Conservation (phyloP, 1,140 invertebrate genomes). For the Aphidius ervi region DNA sequence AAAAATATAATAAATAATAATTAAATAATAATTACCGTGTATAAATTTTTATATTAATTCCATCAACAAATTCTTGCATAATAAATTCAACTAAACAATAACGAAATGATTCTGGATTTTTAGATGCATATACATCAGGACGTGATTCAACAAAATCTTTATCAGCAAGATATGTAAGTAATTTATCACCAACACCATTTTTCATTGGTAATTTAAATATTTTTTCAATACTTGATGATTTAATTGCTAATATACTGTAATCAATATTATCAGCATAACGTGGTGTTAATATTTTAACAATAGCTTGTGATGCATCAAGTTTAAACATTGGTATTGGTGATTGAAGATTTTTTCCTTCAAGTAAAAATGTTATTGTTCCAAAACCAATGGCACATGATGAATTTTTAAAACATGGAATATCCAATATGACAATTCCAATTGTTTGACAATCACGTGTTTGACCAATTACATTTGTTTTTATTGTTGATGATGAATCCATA, state of each 20-base stretch:
- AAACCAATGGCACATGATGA: slow-evolving; percentile 24
- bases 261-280: slow-evolving; percentile 22
- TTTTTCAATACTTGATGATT: slow-evolving; percentile 35
- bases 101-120: slow-evolving; percentile 27
- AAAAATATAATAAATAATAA: background rate
- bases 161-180: slow-evolving; percentile 30
- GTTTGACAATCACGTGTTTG: slow-evolving; percentile 20
- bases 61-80: slow-evolving; percentile 11
- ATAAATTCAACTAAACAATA: slow-evolving; percentile 38
- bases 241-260: slow-evolving; percentile 33
- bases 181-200: slow-evolving; percentile 5
- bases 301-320: slow-evolving; percentile 27
- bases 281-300: slow-evolving; percentile 28
- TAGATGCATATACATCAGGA: slow-evolving; percentile 27
- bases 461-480: slow-evolving; percentile 26
- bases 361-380: slow-evolving; percentile 37
- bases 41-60: slow-evolving; percentile 30
- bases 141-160: slow-evolving; percentile 32
- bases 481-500: slow-evolving; percentile 27
- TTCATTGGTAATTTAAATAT: slow-evolving; percentile 26
- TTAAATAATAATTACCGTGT: slow-evolving; percentile 32
- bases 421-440: slow-evolving; percentile 34
- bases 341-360: slow-evolving; percentile 37
- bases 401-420: slow-evolving; percentile 38
- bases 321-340: slow-evolving; percentile 28